A percentile compares a stretch with the other conserved stretches of the same genome.
Conservation (phyloP, 2,888 invertebrate species). For the Lamellibrachia columna region DNA sequence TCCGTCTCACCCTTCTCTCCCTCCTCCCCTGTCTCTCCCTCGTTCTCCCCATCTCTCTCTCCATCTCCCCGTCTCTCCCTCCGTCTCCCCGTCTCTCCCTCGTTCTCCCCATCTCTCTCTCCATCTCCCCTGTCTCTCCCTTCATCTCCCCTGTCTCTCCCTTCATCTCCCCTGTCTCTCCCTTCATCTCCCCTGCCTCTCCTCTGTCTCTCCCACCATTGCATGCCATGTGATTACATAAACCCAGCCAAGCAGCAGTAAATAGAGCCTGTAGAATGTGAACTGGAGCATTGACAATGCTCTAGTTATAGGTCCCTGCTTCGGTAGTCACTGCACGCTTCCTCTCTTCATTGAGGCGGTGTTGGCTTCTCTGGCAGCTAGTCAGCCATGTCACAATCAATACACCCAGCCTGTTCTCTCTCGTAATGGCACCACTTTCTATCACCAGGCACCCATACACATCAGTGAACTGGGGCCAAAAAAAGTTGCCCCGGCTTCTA, state of each 20-base stretch:
- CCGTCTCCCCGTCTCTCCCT: neutral
- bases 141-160: neutral
- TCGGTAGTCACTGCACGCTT: neutral
- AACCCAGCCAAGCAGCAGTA: neutral
- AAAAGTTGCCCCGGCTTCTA: neutral
- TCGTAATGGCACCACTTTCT: neutral
- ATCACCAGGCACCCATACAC: neutral
- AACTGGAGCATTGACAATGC: neutral
- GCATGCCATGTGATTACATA: neutral
- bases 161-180: neutral
- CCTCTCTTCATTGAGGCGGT: neutral
- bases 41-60: neutral
- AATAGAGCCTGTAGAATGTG: neutral
- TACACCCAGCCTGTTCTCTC: neutral
- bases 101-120: neutral
- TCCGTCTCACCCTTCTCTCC: neutral
- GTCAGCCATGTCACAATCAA: neutral
- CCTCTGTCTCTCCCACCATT: neutral
- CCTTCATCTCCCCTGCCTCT: too few species aligned
- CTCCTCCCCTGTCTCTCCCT: neutral
- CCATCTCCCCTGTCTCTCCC: neutral
- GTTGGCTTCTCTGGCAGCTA: neutral
- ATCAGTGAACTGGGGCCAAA: neutral
- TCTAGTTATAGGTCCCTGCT: neutral
- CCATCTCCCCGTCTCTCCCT: neutral